Conservation (phyloP, 2,113 vertebrate genomes). For the Oreochromis tanganicae region DNA sequence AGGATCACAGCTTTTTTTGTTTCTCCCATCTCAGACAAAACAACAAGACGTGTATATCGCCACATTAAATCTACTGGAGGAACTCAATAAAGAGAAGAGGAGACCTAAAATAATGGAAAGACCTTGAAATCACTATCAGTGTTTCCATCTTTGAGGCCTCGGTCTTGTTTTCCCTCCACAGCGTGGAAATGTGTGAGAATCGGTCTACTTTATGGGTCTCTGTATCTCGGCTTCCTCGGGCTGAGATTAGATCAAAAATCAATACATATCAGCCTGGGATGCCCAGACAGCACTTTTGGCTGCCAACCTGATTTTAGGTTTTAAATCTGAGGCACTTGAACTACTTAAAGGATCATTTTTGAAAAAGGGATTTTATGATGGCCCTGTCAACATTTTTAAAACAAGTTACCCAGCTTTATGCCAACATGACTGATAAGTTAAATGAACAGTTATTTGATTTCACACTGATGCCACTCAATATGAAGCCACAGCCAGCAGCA, state of each 20-base stretch:
- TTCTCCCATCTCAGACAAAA: not conserved
- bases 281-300: slow-evolving; percentile 8
- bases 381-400: not conserved
- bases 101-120: not conserved
- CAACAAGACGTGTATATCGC: not conserved
- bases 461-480: not conserved
- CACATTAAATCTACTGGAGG: not conserved
- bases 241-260: slow-evolving; percentile 53
- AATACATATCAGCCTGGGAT: slow-evolving; percentile 19
- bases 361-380: not conserved
- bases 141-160: not conserved
- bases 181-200: slow-evolving; percentile 12
- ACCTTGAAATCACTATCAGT: not conserved
- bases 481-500: not conserved
- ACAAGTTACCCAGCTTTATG: not conserved
- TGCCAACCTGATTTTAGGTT: slow-evolving; percentile 9
- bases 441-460: not conserved
- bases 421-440: not conserved
- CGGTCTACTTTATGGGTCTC: slow-evolving; percentile 3
- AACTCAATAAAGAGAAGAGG: not conserved
- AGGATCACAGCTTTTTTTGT: slow-evolving; percentile 8
- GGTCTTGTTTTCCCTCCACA: not conserved
- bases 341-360: not conserved
- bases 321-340: slow-evolving; percentile 1
- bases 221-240: not conserved